These are phyloP conservation scores for Acipenser oxyrinchus DNA, from an alignment of 2,797 vertebrate species.

Conservation along the genomic window DNA sequence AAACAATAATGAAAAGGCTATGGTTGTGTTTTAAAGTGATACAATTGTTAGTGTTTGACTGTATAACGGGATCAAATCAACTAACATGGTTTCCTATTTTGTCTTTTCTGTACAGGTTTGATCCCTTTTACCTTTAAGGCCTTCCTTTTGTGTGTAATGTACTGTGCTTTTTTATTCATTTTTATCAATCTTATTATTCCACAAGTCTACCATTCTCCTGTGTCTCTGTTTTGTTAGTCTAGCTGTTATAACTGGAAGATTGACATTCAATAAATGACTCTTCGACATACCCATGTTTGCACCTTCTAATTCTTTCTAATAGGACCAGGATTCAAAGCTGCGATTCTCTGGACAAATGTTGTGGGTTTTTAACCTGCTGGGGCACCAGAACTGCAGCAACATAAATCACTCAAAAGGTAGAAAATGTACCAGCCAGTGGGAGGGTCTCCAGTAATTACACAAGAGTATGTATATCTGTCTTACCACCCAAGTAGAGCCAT, in stretches of 20 bases:
- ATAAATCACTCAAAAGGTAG: constrained; percentile 46
- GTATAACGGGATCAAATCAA: neutral
- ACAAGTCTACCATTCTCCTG: too few relatives aligned
- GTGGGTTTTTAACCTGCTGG: constrained; percentile 45
- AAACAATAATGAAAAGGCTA: neutral
- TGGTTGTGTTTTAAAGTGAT: neutral
- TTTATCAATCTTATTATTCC: too few relatives aligned
- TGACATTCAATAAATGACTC: too few relatives aligned
- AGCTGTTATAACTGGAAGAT: too few relatives aligned
- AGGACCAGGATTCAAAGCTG: constrained; percentile 50
- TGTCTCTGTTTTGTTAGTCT: too few relatives aligned
- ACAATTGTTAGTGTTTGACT: neutral
- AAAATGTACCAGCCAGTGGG: constrained; percentile 32
- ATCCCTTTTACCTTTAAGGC: too few relatives aligned
- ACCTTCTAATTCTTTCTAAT: constrained; percentile 35
- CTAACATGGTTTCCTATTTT: neutral
- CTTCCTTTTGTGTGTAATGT: too few relatives aligned
- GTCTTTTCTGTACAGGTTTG: neutral
- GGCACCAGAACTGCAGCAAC: constrained; percentile 41
- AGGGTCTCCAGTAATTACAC: constrained; percentile 30
- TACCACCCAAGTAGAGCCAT: neutral
- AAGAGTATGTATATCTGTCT: constrained; percentile 9
- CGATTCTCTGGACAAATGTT: constrained; percentile 49
- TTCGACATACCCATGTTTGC: constrained; percentile 2
- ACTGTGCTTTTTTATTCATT: too few relatives aligned